Evolutionary conservation across 2,888 invertebrate species (phyloP).

Genomic region (Aelia acuminata): DNA sequence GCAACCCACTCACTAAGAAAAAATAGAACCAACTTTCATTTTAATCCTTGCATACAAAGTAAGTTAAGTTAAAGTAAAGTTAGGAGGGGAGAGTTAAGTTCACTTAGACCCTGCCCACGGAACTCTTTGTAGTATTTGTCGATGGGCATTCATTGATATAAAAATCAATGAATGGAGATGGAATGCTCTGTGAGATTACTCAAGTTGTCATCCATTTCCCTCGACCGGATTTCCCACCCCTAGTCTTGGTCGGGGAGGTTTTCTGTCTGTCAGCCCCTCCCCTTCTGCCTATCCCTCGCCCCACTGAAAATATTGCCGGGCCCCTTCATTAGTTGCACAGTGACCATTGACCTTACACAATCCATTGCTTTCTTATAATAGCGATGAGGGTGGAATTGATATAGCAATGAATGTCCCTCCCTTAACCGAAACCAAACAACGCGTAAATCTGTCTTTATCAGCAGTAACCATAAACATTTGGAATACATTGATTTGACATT

Average conservation of each 20-base stretch:
- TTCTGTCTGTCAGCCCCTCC: not conserved
- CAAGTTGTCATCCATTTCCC: slow-evolving; percentile 11
- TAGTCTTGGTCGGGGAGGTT: not conserved
- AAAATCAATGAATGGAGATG: not conserved
- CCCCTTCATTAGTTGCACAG: slow-evolving; percentile 5
- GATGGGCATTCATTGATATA: not conserved
- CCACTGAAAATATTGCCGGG: not conserved
- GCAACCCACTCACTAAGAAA: too few relatives aligned
- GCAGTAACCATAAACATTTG: not conserved
- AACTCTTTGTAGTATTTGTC: not conserved
- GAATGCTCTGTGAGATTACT: not conserved
- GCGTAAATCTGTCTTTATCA: not conserved
- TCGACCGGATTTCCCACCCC: slow-evolving; percentile 29
- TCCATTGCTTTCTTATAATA: not conserved
- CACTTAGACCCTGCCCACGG: not conserved
- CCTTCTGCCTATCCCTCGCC: too few relatives aligned
- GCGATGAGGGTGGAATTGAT: not conserved
- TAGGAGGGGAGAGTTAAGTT: not conserved
- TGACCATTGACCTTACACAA: not conserved
- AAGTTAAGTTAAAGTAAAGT: too few relatives aligned
- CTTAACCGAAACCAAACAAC: not conserved
- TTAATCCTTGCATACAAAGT: too few relatives aligned
- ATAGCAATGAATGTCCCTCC: not conserved
- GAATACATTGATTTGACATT: too few relatives aligned
- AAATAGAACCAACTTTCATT: too few relatives aligned